Percentiles rank a stretch among this genome's conserved stretches.
Conservation (phyloP, 2,888 invertebrate species). For the Thereva unica region DNA sequence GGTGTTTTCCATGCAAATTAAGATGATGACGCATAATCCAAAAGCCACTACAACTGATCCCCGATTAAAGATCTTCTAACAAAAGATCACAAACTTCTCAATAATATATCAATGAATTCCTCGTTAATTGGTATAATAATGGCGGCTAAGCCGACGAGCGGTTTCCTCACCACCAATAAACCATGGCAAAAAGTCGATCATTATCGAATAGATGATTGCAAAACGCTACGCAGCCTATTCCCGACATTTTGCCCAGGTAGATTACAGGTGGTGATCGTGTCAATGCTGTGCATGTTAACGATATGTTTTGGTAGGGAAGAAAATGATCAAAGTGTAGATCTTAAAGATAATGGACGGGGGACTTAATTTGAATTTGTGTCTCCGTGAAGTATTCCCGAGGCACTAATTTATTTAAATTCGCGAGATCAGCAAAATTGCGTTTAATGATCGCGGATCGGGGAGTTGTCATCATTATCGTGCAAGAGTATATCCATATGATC, state of each 20-base stretch:
- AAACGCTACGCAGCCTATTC: not conserved
- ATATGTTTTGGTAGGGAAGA: slow-evolving; percentile 9
- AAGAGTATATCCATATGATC: not conserved
- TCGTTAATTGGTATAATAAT: slow-evolving; percentile 29
- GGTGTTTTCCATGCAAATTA: slow-evolving; percentile 33
- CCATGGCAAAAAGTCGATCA: slow-evolving; percentile 9
- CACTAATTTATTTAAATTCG: slow-evolving; percentile 34
- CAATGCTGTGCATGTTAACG: slow-evolving; percentile 7
- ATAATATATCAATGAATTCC: slow-evolving; percentile 28
- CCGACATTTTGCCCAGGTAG: not conserved
- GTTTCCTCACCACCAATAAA: slow-evolving; percentile 11
- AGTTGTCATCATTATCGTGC: slow-evolving; percentile 10
- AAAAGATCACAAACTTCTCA: slow-evolving; percentile 5
- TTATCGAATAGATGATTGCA: not conserved
- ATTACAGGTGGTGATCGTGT: slow-evolving; percentile 4
- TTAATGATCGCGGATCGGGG: slow-evolving; percentile 24
- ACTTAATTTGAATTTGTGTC: slow-evolving; percentile 27
- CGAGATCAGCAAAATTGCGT: slow-evolving; percentile 31
- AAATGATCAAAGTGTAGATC: slow-evolving; percentile 12
- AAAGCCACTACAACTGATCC: not conserved
- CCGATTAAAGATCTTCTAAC: slow-evolving; percentile 19
- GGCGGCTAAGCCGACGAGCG: slow-evolving; percentile 14
- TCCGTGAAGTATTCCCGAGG: slow-evolving; percentile 21
- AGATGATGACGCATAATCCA: slow-evolving; percentile 24
- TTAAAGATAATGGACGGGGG: slow-evolving; percentile 25